These are phyloP conservation scores for Cisticola juncidis DNA, from an alignment of 2,113 vertebrate genomes.

Conservation along the genomic window DNA sequence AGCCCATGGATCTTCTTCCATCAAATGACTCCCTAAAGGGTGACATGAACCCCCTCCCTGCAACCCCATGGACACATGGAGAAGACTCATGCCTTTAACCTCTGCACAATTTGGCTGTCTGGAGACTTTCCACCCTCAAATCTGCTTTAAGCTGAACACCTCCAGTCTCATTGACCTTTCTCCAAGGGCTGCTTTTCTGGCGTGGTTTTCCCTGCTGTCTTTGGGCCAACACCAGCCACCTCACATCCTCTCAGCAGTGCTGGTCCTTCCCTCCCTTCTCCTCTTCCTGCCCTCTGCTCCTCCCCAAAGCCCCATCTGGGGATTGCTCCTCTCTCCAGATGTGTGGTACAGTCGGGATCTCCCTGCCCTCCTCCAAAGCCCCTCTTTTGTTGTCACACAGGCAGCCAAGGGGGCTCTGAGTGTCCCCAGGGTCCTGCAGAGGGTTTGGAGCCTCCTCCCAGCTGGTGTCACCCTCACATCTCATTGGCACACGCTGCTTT, in stretches of 20 bases:
- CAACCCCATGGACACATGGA: neutral
- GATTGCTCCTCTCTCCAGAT: neutral
- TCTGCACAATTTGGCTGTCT: neutral
- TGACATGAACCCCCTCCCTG: neutral
- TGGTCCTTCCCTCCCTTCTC: neutral
- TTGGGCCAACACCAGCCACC: neutral
- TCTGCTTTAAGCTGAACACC: neutral
- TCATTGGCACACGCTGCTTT: neutral
- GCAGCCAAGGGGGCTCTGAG: neutral
- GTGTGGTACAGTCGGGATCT: neutral
- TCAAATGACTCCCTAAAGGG: neutral
- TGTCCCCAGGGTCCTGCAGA: neutral
- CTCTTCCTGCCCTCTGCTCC: neutral
- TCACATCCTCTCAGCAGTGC: neutral
- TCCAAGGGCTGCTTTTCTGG: neutral
- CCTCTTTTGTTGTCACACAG: neutral
- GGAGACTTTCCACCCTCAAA: neutral
- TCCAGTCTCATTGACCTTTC: neutral
- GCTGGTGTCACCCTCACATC: slow-evolving; percentile 9
- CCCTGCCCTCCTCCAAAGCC: neutral
- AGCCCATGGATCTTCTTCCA: neutral
- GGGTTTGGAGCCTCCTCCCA: neutral
- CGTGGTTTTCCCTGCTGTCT: neutral
- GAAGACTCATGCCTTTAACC: neutral
- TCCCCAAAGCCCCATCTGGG: neutral